Evolutionary conservation across 2,113 vertebrate genomes (phyloP), one percentile per base, ranked within the genome.

Genomic region (Toxostoma redivivum): DNA sequence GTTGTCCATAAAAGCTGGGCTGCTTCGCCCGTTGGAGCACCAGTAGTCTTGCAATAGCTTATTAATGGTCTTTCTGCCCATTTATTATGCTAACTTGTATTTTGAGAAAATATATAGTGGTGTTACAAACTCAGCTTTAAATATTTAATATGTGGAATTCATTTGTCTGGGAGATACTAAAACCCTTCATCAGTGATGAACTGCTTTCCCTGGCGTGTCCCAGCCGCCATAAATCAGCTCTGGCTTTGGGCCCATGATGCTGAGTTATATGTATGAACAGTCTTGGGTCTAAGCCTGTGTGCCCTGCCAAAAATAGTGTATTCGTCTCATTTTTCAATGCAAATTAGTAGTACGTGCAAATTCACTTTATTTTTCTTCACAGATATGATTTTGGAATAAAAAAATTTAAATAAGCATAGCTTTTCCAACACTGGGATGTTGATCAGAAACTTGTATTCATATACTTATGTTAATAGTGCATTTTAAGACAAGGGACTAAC

Each of bases 121-220:
- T 82, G 70, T 91, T 96, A 86, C 79, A 76, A 82, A 92, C 69
- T n/a, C 44, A 15, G 80, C 86, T 96, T 96, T 96, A 90, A 95
- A 94, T 94, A 96, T 96, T 94, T 90, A 94, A 53, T 92, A 50
- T 70, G 76, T 77, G 86, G 92, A 61, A 96, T 94, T 96, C 88
- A 91, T 95, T 92, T 96, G 84, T 86, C 94, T 88, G 66, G 88
- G 44, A 94, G 96, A 97, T 93, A 81, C 72, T 95, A 89, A 92
- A 95, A 90, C 72, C 91, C 61, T 85, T 93, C 74, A 78, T 23
- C 35, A 12, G 77, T 88, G 93, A 96, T 95, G 53, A 94, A 92
- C 44, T 90, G 70, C 38, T 57, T 81, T 86, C 54, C 83, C 51
- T 66, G 81, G 19, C 38, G 16, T 91, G 73, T 83, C 69, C 74